Base-by-base conservation (phyloP, 2,113 vertebrate genomes). In the Syrmaticus mikado region DNA sequence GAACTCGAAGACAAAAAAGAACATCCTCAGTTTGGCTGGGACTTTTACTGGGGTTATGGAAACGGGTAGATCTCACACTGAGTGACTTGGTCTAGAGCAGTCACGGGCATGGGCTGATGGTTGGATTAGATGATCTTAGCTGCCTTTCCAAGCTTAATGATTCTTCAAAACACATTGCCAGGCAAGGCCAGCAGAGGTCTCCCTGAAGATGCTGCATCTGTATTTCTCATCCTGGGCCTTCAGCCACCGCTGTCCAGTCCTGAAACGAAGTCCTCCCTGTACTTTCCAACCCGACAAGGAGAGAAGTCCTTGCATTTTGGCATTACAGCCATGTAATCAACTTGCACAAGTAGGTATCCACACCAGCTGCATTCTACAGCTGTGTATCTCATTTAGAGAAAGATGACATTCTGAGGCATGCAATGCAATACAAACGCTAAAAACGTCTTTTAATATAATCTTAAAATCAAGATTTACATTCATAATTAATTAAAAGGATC, bases 241-340 rank as follows among this genome's bases (percentile, higher is more conserved):
- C 46, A 45, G 60, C 1, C 5, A 15, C 27, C 57, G 36, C 61
- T 68, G 22, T 21, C 10, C 52, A 75, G 30, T 16, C 13, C 43
- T 6, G 8, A 77, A 21, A 21, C 8, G 36, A 60, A 93, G 66
- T 21, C 30, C 34, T 38, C 36, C 34, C 21, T 48, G 27, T 28
- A 50, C 48, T 50, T 50, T 13, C 48, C 48, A 50, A 50, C 13
- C 6, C 13, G 7, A 25, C 48, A 50, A 50, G 22, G 22, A 24
- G 22, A 80, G 25, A 14, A 43, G 55, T 32, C 28, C 48, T 22
- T 45, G 28, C 20, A 9, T 43, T 75, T 43, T 79, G 36, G 9
- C 48, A 36, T 32, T 36, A 5, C 24, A 72, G 43, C n/a, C 0
- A 0, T 13, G 32, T 18, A 27, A 14, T 12, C 10, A 6, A 40